Conservation (phyloP, 2,113 vertebrate species). For the Hydrochoerus hydrochaeris region DNA sequence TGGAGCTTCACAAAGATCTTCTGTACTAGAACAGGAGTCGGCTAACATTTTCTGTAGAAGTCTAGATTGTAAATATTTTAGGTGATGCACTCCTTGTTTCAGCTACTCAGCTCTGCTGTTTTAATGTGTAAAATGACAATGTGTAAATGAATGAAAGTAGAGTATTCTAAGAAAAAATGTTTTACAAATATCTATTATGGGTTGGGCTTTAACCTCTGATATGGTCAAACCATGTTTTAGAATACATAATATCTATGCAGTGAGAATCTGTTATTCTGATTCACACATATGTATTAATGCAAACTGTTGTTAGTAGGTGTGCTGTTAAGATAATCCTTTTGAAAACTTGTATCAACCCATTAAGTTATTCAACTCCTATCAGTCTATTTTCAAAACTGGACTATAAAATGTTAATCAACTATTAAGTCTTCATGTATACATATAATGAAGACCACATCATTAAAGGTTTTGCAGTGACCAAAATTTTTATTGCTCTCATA, state of each 20-base stretch:
- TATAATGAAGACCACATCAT: not conserved
- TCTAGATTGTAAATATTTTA: not conserved
- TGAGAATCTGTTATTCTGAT: not conserved
- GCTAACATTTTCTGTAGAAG: not conserved
- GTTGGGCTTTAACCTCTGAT: not conserved
- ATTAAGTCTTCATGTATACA: not conserved
- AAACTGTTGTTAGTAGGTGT: not conserved
- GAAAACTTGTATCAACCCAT: not conserved
- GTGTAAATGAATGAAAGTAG: not conserved
- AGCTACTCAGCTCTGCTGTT: not conserved
- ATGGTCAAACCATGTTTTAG: not conserved
- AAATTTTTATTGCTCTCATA: not conserved
- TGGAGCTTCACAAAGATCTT: not conserved
- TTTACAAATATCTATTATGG: not conserved
- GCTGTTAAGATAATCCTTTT: not conserved
- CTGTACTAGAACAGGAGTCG: not conserved
- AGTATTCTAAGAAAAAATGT: not conserved
- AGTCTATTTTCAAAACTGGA: not conserved
- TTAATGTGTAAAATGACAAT: not conserved
- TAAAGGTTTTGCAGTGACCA: not conserved
- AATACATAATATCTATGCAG: not conserved
- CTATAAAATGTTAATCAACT: not conserved
- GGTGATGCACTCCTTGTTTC: not conserved
- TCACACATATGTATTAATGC: not conserved
- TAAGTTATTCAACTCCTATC: not conserved